phyloP scores from a whole-genome alignment of 2,797 vertebrate species.

The Falco cherrug region DNA sequence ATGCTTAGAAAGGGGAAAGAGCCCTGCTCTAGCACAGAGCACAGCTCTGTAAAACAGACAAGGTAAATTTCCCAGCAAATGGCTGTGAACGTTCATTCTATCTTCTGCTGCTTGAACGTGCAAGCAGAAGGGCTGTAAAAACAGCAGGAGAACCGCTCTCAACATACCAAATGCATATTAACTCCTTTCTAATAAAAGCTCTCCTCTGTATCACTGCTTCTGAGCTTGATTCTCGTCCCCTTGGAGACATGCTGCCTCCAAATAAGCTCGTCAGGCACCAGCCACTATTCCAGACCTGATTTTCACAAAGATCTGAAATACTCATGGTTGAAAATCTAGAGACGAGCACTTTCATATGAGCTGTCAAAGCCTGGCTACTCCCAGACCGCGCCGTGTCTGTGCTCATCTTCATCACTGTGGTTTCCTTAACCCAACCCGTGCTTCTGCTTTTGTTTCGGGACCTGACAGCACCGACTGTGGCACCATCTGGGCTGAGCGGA shows the following conservation, averaged over 20 bases:
- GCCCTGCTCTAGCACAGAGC: neutral
- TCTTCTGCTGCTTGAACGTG: neutral
- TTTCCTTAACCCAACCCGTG: neutral
- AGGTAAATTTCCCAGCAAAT: neutral
- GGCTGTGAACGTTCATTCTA: neutral
- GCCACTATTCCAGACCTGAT: neutral
- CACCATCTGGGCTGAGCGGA: constrained; percentile 92
- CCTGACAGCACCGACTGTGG: constrained; percentile 89
- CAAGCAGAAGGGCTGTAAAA: neutral
- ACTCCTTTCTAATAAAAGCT: neutral
- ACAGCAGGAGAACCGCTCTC: neutral
- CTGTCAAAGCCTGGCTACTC: neutral
- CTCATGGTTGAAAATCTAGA: neutral
- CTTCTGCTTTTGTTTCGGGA: neutral
- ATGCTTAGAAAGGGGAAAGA: neutral
- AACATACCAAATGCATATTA: neutral
- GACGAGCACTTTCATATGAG: neutral
- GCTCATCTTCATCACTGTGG: neutral
- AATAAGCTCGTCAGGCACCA: neutral
- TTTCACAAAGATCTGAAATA: neutral
- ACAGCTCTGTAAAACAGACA: neutral
- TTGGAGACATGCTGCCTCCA: neutral
- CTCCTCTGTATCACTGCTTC: neutral
- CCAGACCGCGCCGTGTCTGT: fast-evolving
- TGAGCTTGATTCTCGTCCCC: neutral